phyloP scores from a whole-genome alignment of 2,888 invertebrate species.

The Charanyca ferruginea region DNA sequence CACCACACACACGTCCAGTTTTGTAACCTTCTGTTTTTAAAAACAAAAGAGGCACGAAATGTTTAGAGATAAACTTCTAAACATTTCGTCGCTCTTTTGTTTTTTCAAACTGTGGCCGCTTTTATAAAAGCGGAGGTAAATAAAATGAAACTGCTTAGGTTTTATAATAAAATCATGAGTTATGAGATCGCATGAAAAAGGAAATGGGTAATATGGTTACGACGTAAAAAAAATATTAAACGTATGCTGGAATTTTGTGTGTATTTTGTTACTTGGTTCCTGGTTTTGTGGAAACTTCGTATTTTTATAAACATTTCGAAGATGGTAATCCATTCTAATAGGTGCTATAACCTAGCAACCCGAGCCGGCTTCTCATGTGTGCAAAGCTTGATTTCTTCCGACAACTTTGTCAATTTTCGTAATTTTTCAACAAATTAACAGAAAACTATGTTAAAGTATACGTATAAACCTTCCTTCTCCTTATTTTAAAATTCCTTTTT shows the following conservation, averaged over 20 bases:
- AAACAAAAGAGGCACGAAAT: no score
- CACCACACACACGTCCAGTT: neutral
- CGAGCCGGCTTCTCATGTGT: no score
- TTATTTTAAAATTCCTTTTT: no score
- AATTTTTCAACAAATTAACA: no score
- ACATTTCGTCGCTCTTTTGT: slow-evolving; percentile 12
- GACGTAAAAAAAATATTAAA: slow-evolving; percentile 26
- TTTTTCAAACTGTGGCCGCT: slow-evolving; percentile 36
- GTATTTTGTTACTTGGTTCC: neutral
- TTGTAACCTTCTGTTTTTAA: neutral
- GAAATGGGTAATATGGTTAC: slow-evolving; percentile 31
- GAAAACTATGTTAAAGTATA: no score
- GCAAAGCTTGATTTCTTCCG: no score
- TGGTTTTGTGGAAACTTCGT: neutral
- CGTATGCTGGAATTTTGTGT: slow-evolving; percentile 7
- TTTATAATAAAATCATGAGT: slow-evolving; percentile 46
- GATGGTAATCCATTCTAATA: no score
- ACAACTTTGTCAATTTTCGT: no score
- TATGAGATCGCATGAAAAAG: slow-evolving; percentile 30
- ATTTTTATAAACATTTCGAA: no score
- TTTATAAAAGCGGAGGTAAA: slow-evolving; percentile 32
- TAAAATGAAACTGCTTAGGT: slow-evolving; percentile 37
- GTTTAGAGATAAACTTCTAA: no score
- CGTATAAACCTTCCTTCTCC: no score
- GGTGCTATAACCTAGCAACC: no score